A percentile compares a stretch with the other conserved stretches of the same genome.
Evolutionary conservation across 1,140 invertebrate genomes (phyloP).

Genomic region (Drosophila sp.): DNA sequence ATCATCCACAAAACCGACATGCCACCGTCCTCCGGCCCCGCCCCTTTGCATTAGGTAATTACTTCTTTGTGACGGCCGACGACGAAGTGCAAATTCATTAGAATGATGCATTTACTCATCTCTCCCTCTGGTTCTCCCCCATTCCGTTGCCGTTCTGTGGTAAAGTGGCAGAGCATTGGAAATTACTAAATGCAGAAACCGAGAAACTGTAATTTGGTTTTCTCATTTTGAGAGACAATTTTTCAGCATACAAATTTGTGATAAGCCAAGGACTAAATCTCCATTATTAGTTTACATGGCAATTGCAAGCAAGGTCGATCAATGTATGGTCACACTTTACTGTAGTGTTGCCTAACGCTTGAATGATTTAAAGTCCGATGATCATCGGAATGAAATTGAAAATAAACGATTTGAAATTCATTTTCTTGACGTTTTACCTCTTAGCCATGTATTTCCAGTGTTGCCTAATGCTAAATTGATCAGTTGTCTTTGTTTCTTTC

Average conservation of each 20-base stretch:
- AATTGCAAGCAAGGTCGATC: too few relatives aligned
- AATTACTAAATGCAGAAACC: background rate
- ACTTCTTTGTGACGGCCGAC: constrained; percentile 67
- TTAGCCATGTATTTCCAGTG: too few relatives aligned
- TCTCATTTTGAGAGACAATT: background rate
- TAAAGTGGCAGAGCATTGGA: too few relatives aligned
- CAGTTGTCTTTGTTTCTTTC: too few relatives aligned
- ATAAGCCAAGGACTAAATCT: background rate
- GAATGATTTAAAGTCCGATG: too few relatives aligned
- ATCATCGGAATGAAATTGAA: too few relatives aligned
- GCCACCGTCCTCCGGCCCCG: background rate
- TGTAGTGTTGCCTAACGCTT: background rate
- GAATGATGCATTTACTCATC: constrained; percentile 55
- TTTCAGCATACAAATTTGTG: background rate
- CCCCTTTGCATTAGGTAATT: constrained; percentile 72
- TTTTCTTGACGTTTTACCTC: too few relatives aligned
- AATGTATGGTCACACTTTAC: background rate
- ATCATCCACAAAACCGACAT: too few relatives aligned
- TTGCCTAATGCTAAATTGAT: too few relatives aligned
- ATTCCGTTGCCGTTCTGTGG: background rate
- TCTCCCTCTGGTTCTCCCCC: background rate
- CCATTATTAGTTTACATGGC: too few relatives aligned
- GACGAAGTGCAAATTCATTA: constrained; percentile 73
- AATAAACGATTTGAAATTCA: too few relatives aligned
- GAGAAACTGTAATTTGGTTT: constrained; percentile 4